Conservation (phyloP, 2,888 invertebrate species). For the Lepetodrilus schrolli region DNA sequence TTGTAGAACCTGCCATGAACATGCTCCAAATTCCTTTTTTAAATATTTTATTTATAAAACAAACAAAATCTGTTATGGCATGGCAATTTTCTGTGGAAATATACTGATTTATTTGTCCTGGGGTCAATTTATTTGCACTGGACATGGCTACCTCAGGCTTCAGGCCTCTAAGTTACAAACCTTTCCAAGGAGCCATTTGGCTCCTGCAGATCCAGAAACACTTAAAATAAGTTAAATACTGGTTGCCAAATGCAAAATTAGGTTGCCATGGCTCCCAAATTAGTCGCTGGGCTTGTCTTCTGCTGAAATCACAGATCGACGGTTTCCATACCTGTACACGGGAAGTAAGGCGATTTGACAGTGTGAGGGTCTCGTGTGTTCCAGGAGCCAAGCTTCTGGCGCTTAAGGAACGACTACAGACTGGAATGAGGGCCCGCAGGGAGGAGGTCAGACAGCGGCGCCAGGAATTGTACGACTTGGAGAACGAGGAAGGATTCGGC, state of each 20-base stretch:
- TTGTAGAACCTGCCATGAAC: too few relatives aligned
- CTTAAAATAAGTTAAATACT: too few relatives aligned
- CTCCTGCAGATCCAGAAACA: too few relatives aligned
- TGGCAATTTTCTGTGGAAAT: too few relatives aligned
- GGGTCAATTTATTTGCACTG: too few relatives aligned
- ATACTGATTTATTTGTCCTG: too few relatives aligned
- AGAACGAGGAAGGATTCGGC: conserved; percentile 71
- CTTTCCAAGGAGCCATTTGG: too few relatives aligned
- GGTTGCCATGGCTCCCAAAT: too few relatives aligned
- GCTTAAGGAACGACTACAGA: conserved; percentile 83
- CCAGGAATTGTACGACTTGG: conserved; percentile 76
- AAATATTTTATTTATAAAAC: too few relatives aligned
- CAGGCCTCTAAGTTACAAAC: background rate
- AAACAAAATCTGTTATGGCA: too few relatives aligned
- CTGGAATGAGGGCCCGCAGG: conserved; percentile 83
- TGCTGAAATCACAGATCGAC: background rate
- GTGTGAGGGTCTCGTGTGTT: background rate
- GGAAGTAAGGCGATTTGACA: background rate
- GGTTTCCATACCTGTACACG: background rate
- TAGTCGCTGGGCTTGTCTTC: background rate
- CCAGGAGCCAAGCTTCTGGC: conserved; percentile 84
- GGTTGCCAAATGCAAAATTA: too few relatives aligned
- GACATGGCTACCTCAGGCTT: background rate
- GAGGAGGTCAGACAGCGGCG: conserved; percentile 83
- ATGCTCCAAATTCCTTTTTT: too few relatives aligned